Evolutionary conservation across 2,113 vertebrate species (phyloP).

Genomic region (Callaeas wilsoni): DNA sequence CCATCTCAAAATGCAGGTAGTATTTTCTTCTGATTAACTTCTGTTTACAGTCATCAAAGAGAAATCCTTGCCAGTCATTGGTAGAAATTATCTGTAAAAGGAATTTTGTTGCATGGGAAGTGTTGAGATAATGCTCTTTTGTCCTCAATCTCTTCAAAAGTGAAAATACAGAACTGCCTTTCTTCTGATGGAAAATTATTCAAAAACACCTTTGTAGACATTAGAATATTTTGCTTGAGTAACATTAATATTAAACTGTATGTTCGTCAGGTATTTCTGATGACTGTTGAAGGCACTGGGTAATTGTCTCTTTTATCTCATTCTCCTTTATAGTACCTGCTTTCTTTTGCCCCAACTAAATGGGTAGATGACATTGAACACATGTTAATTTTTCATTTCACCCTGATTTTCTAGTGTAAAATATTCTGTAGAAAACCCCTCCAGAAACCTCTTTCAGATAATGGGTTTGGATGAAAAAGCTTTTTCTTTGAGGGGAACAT

Average conservation of each 20-base stretch:
- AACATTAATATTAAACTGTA: background rate
- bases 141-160: background rate
- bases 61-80: background rate
- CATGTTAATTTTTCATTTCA: background rate
- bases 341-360: background rate
- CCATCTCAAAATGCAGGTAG: background rate
- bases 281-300: background rate
- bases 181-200: background rate
- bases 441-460: background rate
- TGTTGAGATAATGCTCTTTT: background rate
- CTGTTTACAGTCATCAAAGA: background rate
- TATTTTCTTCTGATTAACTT: background rate
- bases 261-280: background rate
- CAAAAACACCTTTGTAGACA: background rate
- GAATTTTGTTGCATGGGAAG: background rate
- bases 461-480: background rate
- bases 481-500: background rate
- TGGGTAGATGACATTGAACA: background rate
- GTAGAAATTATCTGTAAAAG: background rate
- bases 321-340: background rate
- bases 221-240: background rate
- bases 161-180: accelerated
- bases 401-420: background rate
- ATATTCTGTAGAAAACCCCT: background rate
- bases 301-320: background rate